These are phyloP conservation scores for Amphibalanus amphitrite DNA, from an alignment of 1,140 invertebrate genomes.

Conservation along the genomic window DNA sequence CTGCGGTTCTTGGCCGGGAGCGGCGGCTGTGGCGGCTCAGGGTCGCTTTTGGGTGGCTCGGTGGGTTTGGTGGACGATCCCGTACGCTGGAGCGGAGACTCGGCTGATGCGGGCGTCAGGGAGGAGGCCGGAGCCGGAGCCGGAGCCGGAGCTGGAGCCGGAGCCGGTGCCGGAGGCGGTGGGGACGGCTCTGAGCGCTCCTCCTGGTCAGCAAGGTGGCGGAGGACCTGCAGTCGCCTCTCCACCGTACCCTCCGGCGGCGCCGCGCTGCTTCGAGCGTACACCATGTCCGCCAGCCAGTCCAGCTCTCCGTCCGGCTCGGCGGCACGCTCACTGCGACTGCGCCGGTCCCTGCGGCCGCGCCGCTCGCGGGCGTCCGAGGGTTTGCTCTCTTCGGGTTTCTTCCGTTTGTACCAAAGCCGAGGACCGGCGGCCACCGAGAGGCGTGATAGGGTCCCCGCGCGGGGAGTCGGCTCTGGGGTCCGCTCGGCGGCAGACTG, in stretches of 20 bases:
- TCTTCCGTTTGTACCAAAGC: background rate
- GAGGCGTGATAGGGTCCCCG: background rate
- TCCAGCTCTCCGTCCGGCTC: constrained; percentile 2
- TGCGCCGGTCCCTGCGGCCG: background rate
- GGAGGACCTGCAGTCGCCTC: background rate
- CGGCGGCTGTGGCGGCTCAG: background rate
- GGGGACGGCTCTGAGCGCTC: background rate
- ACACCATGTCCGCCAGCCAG: constrained; percentile 4
- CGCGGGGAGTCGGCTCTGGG: background rate
- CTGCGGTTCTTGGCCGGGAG: background rate
- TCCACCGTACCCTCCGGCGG: background rate
- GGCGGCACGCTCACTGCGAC: background rate
- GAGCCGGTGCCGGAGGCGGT: too few species aligned
- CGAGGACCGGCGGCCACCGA: too few species aligned
- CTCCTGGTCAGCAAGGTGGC: background rate
- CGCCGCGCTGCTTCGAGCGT: background rate
- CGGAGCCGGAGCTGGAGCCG: too few species aligned
- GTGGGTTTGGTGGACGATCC: too few species aligned
- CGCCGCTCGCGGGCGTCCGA: background rate
- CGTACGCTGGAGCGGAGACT: too few species aligned
- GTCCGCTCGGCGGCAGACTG: background rate
- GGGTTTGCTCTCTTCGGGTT: background rate
- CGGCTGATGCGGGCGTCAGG: too few species aligned
- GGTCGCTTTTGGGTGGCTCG: background rate
- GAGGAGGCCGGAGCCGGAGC: too few species aligned